A percentile compares a stretch with the other conserved stretches of the same genome.
Evolutionary conservation across 2,797 vertebrate genomes (phyloP).

Genomic region (Lagodon rhomboides): DNA sequence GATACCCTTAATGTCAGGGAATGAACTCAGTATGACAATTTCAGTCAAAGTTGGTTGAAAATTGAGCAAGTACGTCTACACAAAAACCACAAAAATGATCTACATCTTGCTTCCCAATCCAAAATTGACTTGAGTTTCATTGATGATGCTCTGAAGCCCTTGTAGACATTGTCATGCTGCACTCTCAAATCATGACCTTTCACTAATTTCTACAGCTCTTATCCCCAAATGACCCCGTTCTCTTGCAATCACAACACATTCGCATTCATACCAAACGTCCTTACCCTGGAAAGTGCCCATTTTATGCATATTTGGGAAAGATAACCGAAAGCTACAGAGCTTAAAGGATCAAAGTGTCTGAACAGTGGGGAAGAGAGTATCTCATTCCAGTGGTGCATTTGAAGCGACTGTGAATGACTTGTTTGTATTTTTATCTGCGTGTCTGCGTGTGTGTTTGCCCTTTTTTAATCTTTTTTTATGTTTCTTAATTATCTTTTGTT

Average conservation of each 20-base stretch:
- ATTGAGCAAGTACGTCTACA: neutral
- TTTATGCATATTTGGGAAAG: neutral
- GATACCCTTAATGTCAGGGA: too few relatives aligned
- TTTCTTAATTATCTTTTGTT: neutral
- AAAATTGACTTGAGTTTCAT: neutral
- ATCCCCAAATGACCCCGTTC: conserved; percentile 16
- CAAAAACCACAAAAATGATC: neutral
- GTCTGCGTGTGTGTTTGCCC: neutral
- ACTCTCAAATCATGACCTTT: neutral
- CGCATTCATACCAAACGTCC: neutral
- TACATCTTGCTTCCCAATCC: neutral
- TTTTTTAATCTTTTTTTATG: neutral
- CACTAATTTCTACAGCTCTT: conserved; percentile 14
- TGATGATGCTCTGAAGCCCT: neutral
- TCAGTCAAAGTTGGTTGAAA: neutral
- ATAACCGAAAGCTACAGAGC: neutral
- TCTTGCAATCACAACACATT: neutral
- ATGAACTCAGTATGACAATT: neutral
- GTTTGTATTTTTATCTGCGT: neutral
- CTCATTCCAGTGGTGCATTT: neutral
- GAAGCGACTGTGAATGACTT: neutral
- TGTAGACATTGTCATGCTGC: neutral
- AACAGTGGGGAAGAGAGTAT: neutral
- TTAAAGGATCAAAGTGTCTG: neutral
- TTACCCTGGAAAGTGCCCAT: neutral